A percentile compares a stretch with the other conserved stretches of the same genome.
Evolutionary conservation across 2,888 invertebrate species (phyloP).

Genomic region (Temnothorax unifasciatus): DNA sequence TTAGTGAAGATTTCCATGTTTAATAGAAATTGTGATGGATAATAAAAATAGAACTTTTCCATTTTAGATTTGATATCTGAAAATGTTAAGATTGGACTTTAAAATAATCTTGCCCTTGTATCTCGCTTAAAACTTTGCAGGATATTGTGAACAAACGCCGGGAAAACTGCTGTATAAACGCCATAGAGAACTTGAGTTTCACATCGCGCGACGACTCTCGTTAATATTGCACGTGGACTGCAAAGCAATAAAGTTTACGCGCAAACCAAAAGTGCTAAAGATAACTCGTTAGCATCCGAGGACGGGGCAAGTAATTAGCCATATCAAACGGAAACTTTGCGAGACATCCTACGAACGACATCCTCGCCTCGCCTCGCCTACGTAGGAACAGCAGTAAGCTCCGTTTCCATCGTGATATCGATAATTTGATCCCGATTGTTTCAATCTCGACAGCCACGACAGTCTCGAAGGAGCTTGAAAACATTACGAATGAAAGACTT

Average conservation of each 20-base stretch:
- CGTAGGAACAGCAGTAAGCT: conserved; percentile 50
- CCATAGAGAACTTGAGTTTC: neutral
- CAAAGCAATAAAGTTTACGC: conserved; percentile 25
- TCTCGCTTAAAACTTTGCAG: neutral
- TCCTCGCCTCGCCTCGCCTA: conserved; percentile 22
- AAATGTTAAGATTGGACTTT: neutral
- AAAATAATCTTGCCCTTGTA: neutral
- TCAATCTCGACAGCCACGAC: conserved; percentile 31
- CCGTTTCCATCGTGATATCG: conserved; percentile 48
- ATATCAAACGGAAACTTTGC: conserved; percentile 49
- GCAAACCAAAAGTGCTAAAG: conserved; percentile 52
- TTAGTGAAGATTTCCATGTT: neutral
- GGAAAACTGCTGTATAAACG: neutral
- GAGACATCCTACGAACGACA: conserved; percentile 35
- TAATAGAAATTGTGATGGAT: neutral
- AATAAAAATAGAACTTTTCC: neutral
- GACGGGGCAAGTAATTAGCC: conserved; percentile 59
- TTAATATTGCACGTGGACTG: conserved; percentile 27
- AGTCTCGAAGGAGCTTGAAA: neutral
- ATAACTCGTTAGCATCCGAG: conserved; percentile 54
- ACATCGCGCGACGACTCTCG: neutral
- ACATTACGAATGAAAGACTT: too few species aligned
- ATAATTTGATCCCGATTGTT: conserved; percentile 63
- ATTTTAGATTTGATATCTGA: neutral
- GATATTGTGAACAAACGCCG: neutral